These are phyloP conservation scores for Neogobius melanostomus DNA, from an alignment of 2,113 vertebrate genomes.

Conservation along the genomic window DNA sequence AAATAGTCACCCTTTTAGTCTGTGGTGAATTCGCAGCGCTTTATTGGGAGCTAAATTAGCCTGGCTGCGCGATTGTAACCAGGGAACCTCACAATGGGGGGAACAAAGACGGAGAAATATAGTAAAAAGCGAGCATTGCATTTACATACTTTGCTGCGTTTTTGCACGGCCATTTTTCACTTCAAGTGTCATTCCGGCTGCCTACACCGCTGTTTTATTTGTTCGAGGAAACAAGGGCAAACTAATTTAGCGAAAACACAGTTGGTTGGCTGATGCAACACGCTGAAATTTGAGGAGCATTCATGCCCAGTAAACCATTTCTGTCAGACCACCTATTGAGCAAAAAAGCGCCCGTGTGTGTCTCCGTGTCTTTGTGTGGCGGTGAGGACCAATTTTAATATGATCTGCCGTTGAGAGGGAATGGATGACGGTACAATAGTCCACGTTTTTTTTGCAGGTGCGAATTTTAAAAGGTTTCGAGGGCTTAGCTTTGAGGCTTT, in stretches of 20 bases:
- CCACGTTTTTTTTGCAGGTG: conserved; percentile 2
- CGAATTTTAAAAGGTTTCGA: conserved; percentile 9
- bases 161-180: conserved; percentile 16
- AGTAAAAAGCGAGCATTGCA: not conserved
- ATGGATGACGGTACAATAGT: conserved; percentile 5
- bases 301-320: conserved; percentile 71
- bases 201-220: conserved; percentile 50
- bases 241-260: conserved; percentile 65
- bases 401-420: conserved; percentile 5
- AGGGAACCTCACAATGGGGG: not conserved
- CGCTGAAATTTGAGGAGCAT: conserved; percentile 69
- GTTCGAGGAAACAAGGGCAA: conserved; percentile 60
- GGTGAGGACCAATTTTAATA: conserved; percentile 9
- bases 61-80: not conserved
- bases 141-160: not conserved
- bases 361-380: conserved; percentile 20
- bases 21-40: not conserved
- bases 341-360: conserved; percentile 26
- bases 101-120: not conserved
- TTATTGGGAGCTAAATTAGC: not conserved
- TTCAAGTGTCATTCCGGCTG: conserved; percentile 42
- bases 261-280: conserved; percentile 70
- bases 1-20: conserved; percentile 2
- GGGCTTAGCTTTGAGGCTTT: conserved; percentile 9
- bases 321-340: conserved; percentile 71